Evolutionary conservation across 1,140 invertebrate genomes (phyloP), one percentile per base, ranked within the genome.

Genomic region (Oncopodura yosiiana): DNA sequence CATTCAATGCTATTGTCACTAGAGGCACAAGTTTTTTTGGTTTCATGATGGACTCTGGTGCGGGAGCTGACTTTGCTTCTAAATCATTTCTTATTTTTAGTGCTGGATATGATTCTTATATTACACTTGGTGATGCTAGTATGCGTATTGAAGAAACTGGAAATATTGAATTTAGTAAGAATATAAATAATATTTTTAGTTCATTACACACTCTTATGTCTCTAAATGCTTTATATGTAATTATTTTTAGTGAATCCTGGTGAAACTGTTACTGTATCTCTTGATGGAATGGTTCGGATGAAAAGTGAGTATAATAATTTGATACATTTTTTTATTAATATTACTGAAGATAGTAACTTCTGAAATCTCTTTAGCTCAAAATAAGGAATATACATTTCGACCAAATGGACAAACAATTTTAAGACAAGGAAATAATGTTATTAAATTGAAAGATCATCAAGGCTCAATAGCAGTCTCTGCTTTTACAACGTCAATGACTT

Each of bases 1-100:
- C n/a, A 23, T 57, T 49, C 21, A 62, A 62, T 37, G 60, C 60
- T 14, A 51, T 59, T 1, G 45, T 62, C 12, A 62, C 56, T 1
- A 48, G 43, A 41, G 53, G 56, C 5, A 18, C 23, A 12, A 56
- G 56, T 30, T 5, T 56, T 3, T 8, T 23, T 6, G 39, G 18
- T 26, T 62, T 55, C 37, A 45, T 58, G 24, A 8, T 39, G 12
- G 18, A 34, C 8, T 32, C 29, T 11, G 36, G 44, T 24, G 16
- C 39, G 2, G 16, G 41, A n/a, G 30, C 16, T 8, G 29, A 29
- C 6, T 8, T 26, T 11, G 30, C 21, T 6, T 34, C n/a, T 5
- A 24, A n/a, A 41, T 36, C 50, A 9, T 52, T 62, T n/a, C 21
- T 63, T 3, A 41, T 59, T 19, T 39, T 63, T 8, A 53, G 21